Evolutionary conservation across 2,888 invertebrate genomes (phyloP).

Genomic region (Copidosoma aretas): DNA sequence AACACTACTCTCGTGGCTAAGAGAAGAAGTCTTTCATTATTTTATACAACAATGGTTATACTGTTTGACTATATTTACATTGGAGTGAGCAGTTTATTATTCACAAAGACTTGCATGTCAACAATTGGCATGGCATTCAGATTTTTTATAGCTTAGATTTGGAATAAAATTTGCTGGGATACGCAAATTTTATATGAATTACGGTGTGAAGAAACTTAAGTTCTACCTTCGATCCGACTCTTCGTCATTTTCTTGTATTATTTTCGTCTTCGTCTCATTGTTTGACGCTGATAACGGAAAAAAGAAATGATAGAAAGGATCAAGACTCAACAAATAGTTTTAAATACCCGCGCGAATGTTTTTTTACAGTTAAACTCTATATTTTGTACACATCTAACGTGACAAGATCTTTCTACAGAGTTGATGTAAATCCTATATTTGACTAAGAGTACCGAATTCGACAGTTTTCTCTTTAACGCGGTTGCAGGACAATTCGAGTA

Average conservation of each 20-base stretch:
- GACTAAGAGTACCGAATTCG: background rate
- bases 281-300: conserved; percentile 18
- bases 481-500: conserved; percentile 6
- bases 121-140: conserved; percentile 7
- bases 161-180: conserved; percentile 11
- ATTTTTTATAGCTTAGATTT: conserved; percentile 20
- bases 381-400: conserved; percentile 16
- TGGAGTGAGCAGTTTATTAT: conserved; percentile 23
- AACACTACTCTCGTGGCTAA: conserved; percentile 26
- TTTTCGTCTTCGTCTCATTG: background rate
- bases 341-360: conserved; percentile 9
- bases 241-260: background rate
- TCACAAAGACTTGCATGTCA: conserved; percentile 20
- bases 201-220: conserved; percentile 17
- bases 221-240: conserved; percentile 6
- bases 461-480: conserved; percentile 6
- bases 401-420: conserved; percentile 5
- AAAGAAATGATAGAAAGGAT: conserved; percentile 12
- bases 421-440: conserved; percentile 9
- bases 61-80: conserved; percentile 32
- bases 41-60: conserved; percentile 38
- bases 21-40: conserved; percentile 37
- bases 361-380: conserved; percentile 14
- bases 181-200: conserved; percentile 23
- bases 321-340: conserved; percentile 19